Conservation (phyloP, 2,797 vertebrate genomes). For the Mus spretus region DNA sequence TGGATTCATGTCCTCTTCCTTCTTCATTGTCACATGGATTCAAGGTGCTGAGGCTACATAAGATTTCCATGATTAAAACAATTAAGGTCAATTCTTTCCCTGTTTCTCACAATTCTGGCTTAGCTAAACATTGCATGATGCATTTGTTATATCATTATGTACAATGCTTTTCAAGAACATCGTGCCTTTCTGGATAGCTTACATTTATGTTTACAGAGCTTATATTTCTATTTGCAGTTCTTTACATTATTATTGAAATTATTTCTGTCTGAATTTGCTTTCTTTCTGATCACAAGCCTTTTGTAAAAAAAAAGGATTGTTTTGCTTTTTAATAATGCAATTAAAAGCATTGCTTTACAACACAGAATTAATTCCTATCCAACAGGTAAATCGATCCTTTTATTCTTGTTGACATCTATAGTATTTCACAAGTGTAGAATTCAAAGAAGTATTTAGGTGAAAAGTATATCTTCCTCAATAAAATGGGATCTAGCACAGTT, state of each 20-base stretch:
- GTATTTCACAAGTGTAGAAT: slow-evolving; percentile 15
- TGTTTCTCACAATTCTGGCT: slow-evolving; percentile 29
- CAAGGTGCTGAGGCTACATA: slow-evolving; percentile 12
- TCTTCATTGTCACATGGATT: slow-evolving; percentile 51
- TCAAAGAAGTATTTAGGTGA: slow-evolving; percentile 57
- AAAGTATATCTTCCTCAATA: slow-evolving; percentile 53
- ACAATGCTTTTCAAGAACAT: background rate
- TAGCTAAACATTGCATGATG: background rate
- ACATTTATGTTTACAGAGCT: background rate
- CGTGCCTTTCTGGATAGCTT: slow-evolving; percentile 21
- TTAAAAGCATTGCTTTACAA: slow-evolving; percentile 55
- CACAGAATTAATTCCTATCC: slow-evolving; percentile 46
- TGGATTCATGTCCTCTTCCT: slow-evolving; percentile 40
- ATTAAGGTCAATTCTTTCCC: slow-evolving; percentile 44
- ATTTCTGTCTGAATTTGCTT: slow-evolving; percentile 47
- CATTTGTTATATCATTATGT: slow-evolving; percentile 1
- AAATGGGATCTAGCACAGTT: slow-evolving; percentile 42
- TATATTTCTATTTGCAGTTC: background rate
- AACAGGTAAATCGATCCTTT: slow-evolving; percentile 29
- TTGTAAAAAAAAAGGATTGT: background rate
- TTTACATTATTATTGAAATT: slow-evolving; percentile 48
- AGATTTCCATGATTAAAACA: slow-evolving; percentile 73
- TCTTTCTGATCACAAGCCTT: slow-evolving; percentile 44
- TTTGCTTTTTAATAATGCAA: slow-evolving; percentile 35
- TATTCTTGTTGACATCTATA: slow-evolving; percentile 54